These are phyloP conservation scores for Chauna torquata DNA, from an alignment of 2,113 vertebrate species.

Conservation along the genomic window DNA sequence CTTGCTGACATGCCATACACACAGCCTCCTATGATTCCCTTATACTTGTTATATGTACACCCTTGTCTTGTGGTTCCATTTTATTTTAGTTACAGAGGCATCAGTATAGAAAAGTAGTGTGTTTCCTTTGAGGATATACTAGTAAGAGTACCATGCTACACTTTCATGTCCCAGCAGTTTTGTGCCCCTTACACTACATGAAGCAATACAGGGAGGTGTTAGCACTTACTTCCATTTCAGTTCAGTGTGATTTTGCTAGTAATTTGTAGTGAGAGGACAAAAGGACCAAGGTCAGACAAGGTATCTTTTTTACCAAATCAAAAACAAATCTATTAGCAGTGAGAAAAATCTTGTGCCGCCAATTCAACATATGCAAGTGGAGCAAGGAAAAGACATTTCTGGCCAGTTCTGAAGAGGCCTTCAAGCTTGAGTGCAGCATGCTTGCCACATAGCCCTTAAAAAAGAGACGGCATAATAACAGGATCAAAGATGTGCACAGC, in stretches of 20 bases:
- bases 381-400: not conserved
- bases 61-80: not conserved
- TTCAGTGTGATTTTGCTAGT: not conserved
- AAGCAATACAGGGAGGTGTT: accelerated
- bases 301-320: not conserved
- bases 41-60: accelerated
- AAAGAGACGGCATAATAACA: not conserved
- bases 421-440: not conserved
- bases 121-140: not conserved
- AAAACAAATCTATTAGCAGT: not conserved
- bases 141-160: not conserved
- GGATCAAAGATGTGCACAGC: not conserved
- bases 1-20: not conserved
- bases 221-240: not conserved
- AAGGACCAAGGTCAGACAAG: not conserved
- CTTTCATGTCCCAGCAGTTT: not conserved
- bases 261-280: not conserved
- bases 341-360: not conserved
- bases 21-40: accelerated
- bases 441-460: not conserved
- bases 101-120: not conserved
- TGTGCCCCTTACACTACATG: not conserved
- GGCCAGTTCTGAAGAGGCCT: not conserved
- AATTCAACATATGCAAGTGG: not conserved
- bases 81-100: not conserved